phyloP scores from a whole-genome alignment of 2,888 invertebrate species.

The Theretra japonica region DNA sequence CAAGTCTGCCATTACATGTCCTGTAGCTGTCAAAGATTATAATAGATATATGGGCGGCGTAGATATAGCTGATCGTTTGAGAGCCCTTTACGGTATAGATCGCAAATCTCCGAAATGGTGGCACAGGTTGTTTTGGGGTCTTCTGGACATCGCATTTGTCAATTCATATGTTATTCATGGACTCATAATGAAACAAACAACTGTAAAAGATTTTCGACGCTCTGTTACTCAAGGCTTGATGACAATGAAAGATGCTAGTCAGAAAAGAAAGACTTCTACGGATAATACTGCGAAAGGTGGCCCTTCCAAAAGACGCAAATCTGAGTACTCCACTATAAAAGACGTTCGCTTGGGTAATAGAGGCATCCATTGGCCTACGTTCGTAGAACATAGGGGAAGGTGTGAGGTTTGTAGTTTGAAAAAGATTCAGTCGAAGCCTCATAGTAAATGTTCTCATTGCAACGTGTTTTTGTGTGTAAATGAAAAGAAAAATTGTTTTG shows the following conservation, averaged over 20 bases:
- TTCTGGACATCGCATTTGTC: constrained; percentile 45
- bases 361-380: no score
- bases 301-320: no score
- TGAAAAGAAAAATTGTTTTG: constrained; percentile 44
- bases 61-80: constrained; percentile 52
- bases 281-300: no score
- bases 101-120: constrained; percentile 56
- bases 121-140: constrained; percentile 52
- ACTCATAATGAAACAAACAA: constrained; percentile 41
- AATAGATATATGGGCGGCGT: constrained; percentile 42
- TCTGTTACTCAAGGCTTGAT: constrained; percentile 41
- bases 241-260: constrained; percentile 43
- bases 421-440: constrained; percentile 47
- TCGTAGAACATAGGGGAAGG: no score
- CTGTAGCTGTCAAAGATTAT: constrained; percentile 41
- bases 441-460: constrained; percentile 38
- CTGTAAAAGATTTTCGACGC: constrained; percentile 38
- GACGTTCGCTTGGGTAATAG: no score
- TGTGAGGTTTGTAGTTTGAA: constrained; percentile 43
- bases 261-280: constrained; percentile 38
- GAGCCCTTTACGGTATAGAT: constrained; percentile 50
- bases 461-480: constrained; percentile 40
- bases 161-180: constrained; percentile 43
- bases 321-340: no score
- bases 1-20: constrained; percentile 38